A percentile compares a stretch with the other conserved stretches of the same genome.
These are phyloP conservation scores for Argynnis bischoffii DNA, from an alignment of 2,888 invertebrate species.

Conservation along the genomic window DNA sequence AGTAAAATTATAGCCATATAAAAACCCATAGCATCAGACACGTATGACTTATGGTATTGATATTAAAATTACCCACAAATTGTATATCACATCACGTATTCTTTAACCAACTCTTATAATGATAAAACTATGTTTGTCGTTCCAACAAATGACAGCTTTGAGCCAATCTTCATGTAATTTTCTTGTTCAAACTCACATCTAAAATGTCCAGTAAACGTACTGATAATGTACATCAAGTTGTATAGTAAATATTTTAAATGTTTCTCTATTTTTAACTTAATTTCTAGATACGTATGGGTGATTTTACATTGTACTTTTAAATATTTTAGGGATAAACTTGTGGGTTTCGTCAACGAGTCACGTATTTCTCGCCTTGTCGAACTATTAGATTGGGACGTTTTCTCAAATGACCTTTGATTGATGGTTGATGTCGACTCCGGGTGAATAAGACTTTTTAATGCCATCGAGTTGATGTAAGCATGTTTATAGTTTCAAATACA, in stretches of 20 bases:
- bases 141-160: slow-evolving; percentile 36
- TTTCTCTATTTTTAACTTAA: slow-evolving; percentile 19
- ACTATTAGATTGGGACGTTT: slow-evolving; percentile 48
- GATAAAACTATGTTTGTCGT: slow-evolving; percentile 33
- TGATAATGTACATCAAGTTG: not conserved
- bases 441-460: slow-evolving; percentile 30
- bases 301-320: slow-evolving; percentile 13
- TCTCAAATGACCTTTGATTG: slow-evolving; percentile 54
- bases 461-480: slow-evolving; percentile 4
- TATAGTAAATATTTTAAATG: not conserved
- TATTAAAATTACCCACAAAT: slow-evolving; percentile 25
- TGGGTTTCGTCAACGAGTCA: slow-evolving; percentile 45
- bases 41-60: slow-evolving; percentile 21
- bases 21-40: not conserved
- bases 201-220: slow-evolving; percentile 44
- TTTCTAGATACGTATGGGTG: not conserved
- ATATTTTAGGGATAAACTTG: slow-evolving; percentile 8
- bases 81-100: slow-evolving; percentile 28
- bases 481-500: slow-evolving; percentile 16
- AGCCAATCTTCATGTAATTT: slow-evolving; percentile 46
- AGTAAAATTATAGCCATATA: not conserved
- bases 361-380: slow-evolving; percentile 53
- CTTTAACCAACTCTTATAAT: slow-evolving; percentile 37
- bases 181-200: slow-evolving; percentile 59
- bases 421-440: slow-evolving; percentile 37